phyloP scores from a whole-genome alignment of 2,113 vertebrate genomes.

The Eulemur rufifrons region DNA sequence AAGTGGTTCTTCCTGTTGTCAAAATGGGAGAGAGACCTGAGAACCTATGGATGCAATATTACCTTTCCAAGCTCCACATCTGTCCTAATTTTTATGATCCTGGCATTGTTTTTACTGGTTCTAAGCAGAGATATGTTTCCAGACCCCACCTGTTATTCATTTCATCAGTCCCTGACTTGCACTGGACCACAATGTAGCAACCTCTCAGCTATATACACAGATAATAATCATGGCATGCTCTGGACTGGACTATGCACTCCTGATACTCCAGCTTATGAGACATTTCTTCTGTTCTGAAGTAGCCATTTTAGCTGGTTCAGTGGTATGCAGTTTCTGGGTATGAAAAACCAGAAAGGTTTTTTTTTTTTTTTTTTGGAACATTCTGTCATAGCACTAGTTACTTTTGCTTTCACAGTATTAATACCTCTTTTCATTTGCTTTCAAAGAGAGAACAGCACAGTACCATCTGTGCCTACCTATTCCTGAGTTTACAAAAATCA shows the following conservation, averaged over 20 bases:
- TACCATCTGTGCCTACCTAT: background rate
- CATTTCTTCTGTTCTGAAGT: background rate
- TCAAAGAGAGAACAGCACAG: background rate
- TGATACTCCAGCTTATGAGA: background rate
- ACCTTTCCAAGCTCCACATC: background rate
- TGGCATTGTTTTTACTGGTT: background rate
- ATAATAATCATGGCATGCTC: background rate
- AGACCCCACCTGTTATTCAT: background rate
- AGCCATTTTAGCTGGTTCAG: background rate
- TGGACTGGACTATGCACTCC: background rate
- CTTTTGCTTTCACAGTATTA: background rate
- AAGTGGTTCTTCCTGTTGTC: background rate
- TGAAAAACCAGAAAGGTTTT: background rate
- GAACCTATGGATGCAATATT: background rate
- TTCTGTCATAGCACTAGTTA: background rate
- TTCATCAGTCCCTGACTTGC: background rate
- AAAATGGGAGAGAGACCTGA: background rate
- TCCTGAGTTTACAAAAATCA: background rate
- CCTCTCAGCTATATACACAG: background rate
- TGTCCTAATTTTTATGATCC: background rate
- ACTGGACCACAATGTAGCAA: background rate
- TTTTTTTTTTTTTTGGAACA: background rate
- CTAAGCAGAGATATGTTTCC: background rate
- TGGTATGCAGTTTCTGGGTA: background rate
- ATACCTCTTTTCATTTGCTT: background rate